Base-by-base conservation (phyloP, 2,113 vertebrate genomes). In the Cephalopterus ornatus region DNA sequence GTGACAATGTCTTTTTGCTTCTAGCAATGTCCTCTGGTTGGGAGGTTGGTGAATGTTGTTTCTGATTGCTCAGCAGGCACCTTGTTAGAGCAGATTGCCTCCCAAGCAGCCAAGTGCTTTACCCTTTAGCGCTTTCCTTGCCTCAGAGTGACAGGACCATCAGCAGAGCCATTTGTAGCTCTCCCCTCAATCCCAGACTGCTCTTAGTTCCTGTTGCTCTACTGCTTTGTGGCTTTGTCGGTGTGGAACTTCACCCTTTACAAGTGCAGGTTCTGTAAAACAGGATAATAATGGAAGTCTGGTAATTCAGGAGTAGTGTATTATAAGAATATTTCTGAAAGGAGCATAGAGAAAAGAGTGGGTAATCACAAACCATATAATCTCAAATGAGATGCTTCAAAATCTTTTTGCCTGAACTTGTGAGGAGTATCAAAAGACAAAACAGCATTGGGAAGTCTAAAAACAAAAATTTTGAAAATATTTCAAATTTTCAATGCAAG, bases 11-110 rank as follows among this genome's bases (percentile, higher is more conserved):
- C 77, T 87, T 80, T 33, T 19, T 73, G 73, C n/a, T 52, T 91
- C 81, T 68, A 76, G 80, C 59, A 41, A 14, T 30, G 37, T 35
- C 44, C 82, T n/a, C 76, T 65, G 42, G 18, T 62, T 73, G 81
- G 66, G 81, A 92, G 87, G 52, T 66, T 71, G 83, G 72, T 90
- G 88, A 95, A 75, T 50, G 78, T 82, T 96, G 85, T 90, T 96
- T 85, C 61, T 97, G 96, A 92, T 93, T 87, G 92, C 93, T 86
- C 92, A 84, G 93, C 93, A 88, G 88, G 92, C 61, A 55, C 75
- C 68, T 68, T 81, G 65, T 92, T 95, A 93, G 76, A 89, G 86
- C 66, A 87, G 91, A 81, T 87, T 95, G 80, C 83, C 27, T 85
- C 83, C 85, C 68, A 88, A 83, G 15, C 50, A 94, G 70, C 81